Conservation (phyloP, 2,888 invertebrate species). For the Drosophila merina region DNA sequence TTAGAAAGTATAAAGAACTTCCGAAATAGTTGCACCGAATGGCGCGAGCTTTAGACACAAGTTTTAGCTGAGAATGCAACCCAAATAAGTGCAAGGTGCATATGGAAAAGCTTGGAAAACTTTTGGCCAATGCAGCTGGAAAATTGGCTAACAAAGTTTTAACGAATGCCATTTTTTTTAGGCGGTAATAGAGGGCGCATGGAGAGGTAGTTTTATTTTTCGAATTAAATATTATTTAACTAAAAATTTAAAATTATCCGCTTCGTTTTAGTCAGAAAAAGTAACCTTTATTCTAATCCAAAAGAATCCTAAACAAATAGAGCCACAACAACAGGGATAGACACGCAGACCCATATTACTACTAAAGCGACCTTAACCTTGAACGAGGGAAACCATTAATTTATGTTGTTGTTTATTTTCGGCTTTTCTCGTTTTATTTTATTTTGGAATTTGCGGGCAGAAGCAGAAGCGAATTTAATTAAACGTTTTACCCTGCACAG, state of each 20-base stretch:
- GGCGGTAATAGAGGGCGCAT: constrained; percentile 3
- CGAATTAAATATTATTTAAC: too few relatives aligned
- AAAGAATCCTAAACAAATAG: constrained; percentile 22
- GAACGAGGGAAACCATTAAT: constrained; percentile 40
- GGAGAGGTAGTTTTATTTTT: neutral
- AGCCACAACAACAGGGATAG: constrained; percentile 2
- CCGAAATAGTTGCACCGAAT: neutral
- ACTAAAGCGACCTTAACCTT: constrained; percentile 44
- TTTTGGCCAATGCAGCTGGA: constrained; percentile 29
- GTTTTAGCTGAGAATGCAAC: constrained; percentile 42
- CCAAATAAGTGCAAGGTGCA: constrained; percentile 33
- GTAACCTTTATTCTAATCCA: neutral
- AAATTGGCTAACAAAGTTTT: constrained; percentile 11
- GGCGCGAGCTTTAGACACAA: constrained; percentile 23
- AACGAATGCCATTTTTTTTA: neutral
- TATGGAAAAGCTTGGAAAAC: constrained; percentile 28
- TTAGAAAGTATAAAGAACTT: neutral
- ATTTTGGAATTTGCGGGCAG: constrained; percentile 26
- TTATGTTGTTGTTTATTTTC: constrained; percentile 39
- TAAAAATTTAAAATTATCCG: neutral
- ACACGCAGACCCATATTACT: constrained; percentile 3
- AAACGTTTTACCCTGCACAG: constrained; percentile 27
- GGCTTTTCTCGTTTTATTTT: constrained; percentile 9
- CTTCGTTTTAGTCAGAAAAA: neutral
- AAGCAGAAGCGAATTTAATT: constrained; percentile 44